Conservation (phyloP, 2,797 vertebrate species). For the Hephaestus fuliginosus region DNA sequence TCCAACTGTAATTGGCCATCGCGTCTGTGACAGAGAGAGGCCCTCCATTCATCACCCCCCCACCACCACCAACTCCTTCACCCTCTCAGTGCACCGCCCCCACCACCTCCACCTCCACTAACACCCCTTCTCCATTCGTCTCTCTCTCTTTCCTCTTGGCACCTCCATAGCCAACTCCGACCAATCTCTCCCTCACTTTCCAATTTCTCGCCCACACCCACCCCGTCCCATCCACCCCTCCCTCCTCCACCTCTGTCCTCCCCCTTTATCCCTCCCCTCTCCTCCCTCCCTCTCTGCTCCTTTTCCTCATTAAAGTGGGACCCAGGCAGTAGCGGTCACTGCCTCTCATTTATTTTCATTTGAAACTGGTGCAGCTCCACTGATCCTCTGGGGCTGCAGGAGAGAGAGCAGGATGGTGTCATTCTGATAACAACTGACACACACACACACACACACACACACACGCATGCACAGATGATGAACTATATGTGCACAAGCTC, state of each 20-base stretch:
- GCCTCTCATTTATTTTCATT: slow-evolving; percentile 90
- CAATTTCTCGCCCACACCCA: slow-evolving; percentile 34
- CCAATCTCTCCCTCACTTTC: slow-evolving; percentile 59
- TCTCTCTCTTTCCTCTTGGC: slow-evolving; percentile 18
- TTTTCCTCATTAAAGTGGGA: slow-evolving; percentile 86
- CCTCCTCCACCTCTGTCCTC: slow-evolving; percentile 35
- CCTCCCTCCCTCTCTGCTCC: slow-evolving; percentile 57
- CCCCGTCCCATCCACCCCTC: background rate
- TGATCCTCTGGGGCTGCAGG: slow-evolving; percentile 80
- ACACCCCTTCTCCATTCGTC: slow-evolving; percentile 23
- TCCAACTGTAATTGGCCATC: slow-evolving; percentile 83
- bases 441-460: slow-evolving; percentile 53
- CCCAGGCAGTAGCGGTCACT: slow-evolving; percentile 86
- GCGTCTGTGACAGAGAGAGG: slow-evolving; percentile 72
- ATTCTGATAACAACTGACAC: slow-evolving; percentile 80
- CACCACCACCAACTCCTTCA: too few species aligned
- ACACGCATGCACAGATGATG: slow-evolving; percentile 1
- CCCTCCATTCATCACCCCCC: slow-evolving; percentile 80
- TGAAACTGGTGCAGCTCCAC: slow-evolving; percentile 86
- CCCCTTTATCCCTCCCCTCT: background rate
- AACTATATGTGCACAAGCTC: slow-evolving; percentile 20
- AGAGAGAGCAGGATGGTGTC: slow-evolving; percentile 79
- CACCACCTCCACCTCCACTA: too few species aligned
- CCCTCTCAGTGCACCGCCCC: too few species aligned
- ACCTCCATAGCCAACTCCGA: slow-evolving; percentile 51